Conservation (phyloP, 23 tunicate species). For the Styela plicata region DNA sequence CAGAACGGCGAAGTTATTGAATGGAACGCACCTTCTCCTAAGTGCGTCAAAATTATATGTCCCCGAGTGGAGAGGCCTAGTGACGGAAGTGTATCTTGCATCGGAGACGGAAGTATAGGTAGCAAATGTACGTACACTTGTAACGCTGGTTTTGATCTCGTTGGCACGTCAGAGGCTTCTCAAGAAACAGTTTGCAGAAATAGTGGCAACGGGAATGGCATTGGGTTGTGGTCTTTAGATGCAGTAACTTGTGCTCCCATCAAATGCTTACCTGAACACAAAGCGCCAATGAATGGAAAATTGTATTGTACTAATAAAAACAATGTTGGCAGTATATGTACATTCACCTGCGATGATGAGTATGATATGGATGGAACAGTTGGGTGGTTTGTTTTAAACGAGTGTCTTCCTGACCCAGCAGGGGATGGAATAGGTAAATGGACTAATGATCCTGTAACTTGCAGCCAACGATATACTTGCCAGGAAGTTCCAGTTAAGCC, state of each 20-base stretch:
- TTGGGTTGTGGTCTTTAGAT: not conserved
- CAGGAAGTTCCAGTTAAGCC: not conserved
- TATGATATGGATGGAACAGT: constrained; percentile 18
- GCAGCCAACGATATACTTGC: constrained; percentile 7
- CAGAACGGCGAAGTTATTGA: not conserved
- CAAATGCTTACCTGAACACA: constrained; percentile 9
- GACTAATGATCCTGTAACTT: constrained; percentile 23
- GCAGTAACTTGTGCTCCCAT: constrained; percentile 7
- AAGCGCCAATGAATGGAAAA: constrained; percentile 6
- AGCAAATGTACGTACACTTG: constrained; percentile 23
- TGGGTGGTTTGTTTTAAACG: not conserved
- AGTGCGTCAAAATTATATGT: constrained; percentile 5
- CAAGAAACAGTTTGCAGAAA: not conserved
- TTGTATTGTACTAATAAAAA: constrained; percentile 6
- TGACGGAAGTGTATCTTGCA: constrained; percentile 14
- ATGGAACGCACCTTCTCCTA: constrained; percentile 17
- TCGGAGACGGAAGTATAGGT: constrained; percentile 11
- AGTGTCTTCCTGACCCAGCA: not conserved
- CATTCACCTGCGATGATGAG: constrained; percentile 5
- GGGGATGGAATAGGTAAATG: constrained; percentile 27
- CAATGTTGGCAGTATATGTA: constrained; percentile 7
- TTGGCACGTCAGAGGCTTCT: not conserved
- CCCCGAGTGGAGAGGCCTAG: constrained; percentile 13
- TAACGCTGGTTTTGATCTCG: constrained; percentile 17
- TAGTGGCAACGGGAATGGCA: not conserved